Percentiles rank a stretch among this genome's conserved stretches.
Conservation (phyloP, 1,140 invertebrate species). For the Sinonovacula constricta region DNA sequence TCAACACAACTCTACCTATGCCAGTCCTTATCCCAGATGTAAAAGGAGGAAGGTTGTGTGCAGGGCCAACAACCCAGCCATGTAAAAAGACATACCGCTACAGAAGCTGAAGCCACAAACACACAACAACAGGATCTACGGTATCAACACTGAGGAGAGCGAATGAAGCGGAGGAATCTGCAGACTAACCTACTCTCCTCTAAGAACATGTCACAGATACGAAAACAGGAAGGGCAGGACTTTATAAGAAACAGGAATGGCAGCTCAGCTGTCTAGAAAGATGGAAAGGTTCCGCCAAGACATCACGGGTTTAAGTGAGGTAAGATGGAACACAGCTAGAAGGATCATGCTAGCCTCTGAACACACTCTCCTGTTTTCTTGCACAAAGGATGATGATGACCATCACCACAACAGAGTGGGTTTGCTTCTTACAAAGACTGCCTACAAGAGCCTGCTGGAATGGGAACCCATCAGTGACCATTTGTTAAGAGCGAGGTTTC, state of each 20-base stretch:
- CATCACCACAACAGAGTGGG: constrained; percentile 1
- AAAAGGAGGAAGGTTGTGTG: constrained; percentile 44
- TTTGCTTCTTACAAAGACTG: constrained; percentile 6
- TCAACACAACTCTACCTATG: background rate
- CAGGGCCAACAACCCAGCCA: constrained; percentile 20
- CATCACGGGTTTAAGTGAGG: background rate
- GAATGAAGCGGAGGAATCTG: too few relatives aligned
- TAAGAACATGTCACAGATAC: too few relatives aligned
- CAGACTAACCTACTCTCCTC: too few relatives aligned
- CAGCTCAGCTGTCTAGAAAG: constrained; percentile 20
- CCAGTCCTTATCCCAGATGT: constrained; percentile 35
- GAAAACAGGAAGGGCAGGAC: too few relatives aligned
- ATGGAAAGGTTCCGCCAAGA: background rate
- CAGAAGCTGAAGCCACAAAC: constrained; percentile 6
- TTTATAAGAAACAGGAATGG: constrained; percentile 22
- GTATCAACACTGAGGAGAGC: constrained; percentile 2
- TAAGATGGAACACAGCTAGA: background rate
- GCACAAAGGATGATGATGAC: constrained; percentile 1
- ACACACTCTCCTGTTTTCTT: background rate
- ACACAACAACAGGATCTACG: background rate
- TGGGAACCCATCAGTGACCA: constrained; percentile 30
- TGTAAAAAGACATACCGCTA: constrained; percentile 9
- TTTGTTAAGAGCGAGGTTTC: constrained; percentile 29
- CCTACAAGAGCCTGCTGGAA: too few relatives aligned
- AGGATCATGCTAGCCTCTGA: background rate